Percentiles rank a stretch among this genome's conserved stretches.
Conservation (phyloP, 2,113 vertebrate genomes). For the Cygnus atratus region DNA sequence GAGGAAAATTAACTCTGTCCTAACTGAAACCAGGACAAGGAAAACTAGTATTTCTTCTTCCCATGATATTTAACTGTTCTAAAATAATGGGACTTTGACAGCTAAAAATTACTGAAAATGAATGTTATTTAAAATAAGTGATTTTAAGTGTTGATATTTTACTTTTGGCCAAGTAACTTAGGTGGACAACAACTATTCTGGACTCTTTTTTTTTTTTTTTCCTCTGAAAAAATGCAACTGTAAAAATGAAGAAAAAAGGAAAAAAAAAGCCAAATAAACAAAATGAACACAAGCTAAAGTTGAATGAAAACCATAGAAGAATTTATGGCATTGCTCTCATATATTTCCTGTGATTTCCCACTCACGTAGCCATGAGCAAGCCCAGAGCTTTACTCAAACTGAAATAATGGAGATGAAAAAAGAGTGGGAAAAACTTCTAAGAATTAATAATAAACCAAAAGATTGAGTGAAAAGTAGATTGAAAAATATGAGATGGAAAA, state of each 20-base stretch:
- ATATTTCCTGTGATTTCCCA: neutral
- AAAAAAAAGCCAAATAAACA: neutral
- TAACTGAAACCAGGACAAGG: too few species aligned
- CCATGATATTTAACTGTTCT: neutral
- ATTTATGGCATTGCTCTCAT: neutral
- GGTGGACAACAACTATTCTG: neutral
- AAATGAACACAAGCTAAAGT: neutral
- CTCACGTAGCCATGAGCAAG: neutral
- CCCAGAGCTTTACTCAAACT: neutral
- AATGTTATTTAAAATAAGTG: neutral
- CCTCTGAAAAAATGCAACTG: neutral
- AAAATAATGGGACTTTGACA: neutral
- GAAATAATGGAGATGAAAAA: rapidly evolving
- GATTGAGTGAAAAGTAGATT: neutral
- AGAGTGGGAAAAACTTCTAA: neutral
- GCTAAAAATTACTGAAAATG: neutral
- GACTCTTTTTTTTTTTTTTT: neutral
- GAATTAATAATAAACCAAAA: neutral
- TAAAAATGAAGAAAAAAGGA: neutral
- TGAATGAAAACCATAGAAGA: neutral
- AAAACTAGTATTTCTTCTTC: neutral
- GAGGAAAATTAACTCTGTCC: too few species aligned
- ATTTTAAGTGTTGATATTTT: neutral
- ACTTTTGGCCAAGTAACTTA: neutral
- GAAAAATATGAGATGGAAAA: neutral